A percentile compares a stretch with the other conserved stretches of the same genome.
phyloP scores from a whole-genome alignment of 2,797 vertebrate species.

The Hippoglossus hippoglossus region DNA sequence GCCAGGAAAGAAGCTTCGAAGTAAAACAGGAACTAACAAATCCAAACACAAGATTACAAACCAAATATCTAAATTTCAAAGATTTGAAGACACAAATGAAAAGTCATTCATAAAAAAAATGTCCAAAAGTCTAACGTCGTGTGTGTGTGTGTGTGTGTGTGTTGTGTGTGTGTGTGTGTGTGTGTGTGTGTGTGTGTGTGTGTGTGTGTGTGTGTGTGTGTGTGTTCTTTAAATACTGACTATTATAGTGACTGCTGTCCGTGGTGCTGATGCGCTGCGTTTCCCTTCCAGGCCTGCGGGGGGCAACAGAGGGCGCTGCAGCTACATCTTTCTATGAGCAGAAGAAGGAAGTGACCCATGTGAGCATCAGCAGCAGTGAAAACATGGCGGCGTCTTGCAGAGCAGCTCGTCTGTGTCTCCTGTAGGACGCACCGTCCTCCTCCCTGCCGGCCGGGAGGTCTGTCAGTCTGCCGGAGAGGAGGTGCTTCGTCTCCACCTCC shows the following conservation, averaged over 20 bases:
- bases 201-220: no score
- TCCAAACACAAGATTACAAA: no score
- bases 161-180: no score
- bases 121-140: no score
- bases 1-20: no score
- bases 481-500: constrained; percentile 61
- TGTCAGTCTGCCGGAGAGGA: constrained; percentile 37
- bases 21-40: no score
- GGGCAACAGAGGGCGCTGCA: constrained; percentile 36
- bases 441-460: constrained; percentile 27
- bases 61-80: no score
- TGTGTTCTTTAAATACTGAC: no score
- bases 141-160: no score
- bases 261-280: constrained; percentile 50
- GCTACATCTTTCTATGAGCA: rapidly evolving
- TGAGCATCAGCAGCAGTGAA: constrained; percentile 8
- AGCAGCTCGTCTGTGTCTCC: constrained; percentile 49
- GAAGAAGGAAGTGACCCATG: constrained; percentile 32
- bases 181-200: no score
- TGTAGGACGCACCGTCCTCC: constrained; percentile 50
- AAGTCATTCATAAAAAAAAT: no score
- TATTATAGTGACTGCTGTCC: constrained; percentile 42
- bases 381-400: constrained; percentile 78
- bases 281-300: constrained; percentile 58
- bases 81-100: no score